Base-by-base conservation (phyloP, 2,113 vertebrate genomes). In the Bostrychus sinensis region DNA sequence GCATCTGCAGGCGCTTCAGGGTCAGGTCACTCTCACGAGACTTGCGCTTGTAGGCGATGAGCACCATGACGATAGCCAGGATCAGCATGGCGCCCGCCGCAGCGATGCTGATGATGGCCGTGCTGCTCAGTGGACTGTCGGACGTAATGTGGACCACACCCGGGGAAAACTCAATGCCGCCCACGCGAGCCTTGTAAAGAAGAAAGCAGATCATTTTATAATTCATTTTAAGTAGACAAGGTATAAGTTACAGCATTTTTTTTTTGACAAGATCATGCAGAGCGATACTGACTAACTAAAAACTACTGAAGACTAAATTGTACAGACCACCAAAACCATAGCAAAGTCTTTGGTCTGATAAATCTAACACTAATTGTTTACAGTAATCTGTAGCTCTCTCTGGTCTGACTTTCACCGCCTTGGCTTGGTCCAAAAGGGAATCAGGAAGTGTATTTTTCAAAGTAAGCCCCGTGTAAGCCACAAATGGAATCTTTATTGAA, bases 41-140 rank as follows among this genome's bases (percentile, higher is more conserved):
- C 82, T 99, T 99, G 86, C 96, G 94, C 63, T 99, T 99, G 89
- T 99, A 99, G 0, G 97, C 97, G 4, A 99, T 98, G 66, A 99
- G 93, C 32, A 99, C 97, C 0, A 95, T 92, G 72, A 99, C 95
- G 0, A 99, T 99, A 91, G 98, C 94, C 81, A 99, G 92, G 90
- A 98, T 94, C 83, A 99, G 95, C 28, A 98, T 91, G 13, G 95
- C 96, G 0, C 97, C 97, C 0, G 96, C 97, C 19, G 94, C 96
- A 0, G 96, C 94, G 0, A 99, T 99, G 92, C 97, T 94, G 73
- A 99, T 91, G n/a, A 99, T 98, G 59, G 97, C 96, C 0, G 97
- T 95, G 86, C 95, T 89, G 88, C 97, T 99, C 54, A 99, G 95
- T 0, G 94, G 97, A 78, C 97, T 99, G 92, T 99, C 97, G 0